These are phyloP conservation scores for Drosophila tropicalis DNA, from an alignment of 1,140 invertebrate genomes.

Conservation along the genomic window DNA sequence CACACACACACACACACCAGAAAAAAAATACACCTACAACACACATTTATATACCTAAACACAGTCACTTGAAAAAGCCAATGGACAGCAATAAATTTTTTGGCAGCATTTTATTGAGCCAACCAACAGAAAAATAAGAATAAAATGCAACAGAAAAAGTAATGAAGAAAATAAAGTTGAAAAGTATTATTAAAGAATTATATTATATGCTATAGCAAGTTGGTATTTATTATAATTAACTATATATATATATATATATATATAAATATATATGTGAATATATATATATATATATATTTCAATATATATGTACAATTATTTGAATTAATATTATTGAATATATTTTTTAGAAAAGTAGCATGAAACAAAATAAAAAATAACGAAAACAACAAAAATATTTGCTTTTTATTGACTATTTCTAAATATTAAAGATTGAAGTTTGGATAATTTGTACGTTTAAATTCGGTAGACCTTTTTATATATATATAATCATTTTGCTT, in stretches of 20 bases:
- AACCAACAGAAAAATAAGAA: conserved; percentile 2
- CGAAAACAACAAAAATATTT: not conserved
- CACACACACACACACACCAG: not conserved
- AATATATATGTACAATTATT: conserved; percentile 73
- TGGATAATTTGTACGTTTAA: no score
- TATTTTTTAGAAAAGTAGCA: conserved; percentile 79
- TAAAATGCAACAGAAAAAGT: conserved; percentile 26
- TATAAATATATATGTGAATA: conserved; percentile 24
- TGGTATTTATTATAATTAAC: conserved; percentile 78
- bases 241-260: conserved; percentile 50
- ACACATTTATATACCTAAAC: conserved; percentile 8
- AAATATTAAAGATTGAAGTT: no score
- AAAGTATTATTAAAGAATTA: conserved; percentile 77
- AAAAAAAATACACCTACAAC: conserved; percentile 1
- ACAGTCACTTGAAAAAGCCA: conserved; percentile 51
- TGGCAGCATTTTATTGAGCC: conserved; percentile 60
- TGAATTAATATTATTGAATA: conserved; percentile 78
- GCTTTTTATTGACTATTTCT: no score
- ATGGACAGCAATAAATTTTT: conserved; percentile 36
- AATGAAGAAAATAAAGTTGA: conserved; percentile 39
- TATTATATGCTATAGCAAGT: conserved; percentile 76
- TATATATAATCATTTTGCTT: no score
- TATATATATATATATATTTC: conserved; percentile 67
- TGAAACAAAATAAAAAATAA: conserved; percentile 55
- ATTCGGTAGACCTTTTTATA: no score